phyloP scores from a whole-genome alignment of 2,113 vertebrate genomes.

The Zeus faber region DNA sequence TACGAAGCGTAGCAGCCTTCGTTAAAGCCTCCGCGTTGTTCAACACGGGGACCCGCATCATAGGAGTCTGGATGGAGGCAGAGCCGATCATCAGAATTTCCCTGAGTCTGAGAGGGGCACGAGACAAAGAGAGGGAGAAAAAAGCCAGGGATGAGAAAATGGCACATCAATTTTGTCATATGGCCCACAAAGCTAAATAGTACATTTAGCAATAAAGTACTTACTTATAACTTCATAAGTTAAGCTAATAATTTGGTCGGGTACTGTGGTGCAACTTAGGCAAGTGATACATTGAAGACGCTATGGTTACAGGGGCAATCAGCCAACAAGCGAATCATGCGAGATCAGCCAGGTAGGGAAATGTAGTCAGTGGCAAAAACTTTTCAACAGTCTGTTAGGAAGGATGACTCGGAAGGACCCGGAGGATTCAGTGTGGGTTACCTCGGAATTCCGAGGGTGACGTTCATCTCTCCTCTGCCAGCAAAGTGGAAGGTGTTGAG shows the following conservation, averaged over 20 bases:
- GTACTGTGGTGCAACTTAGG: no score
- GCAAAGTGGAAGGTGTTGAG: constrained; percentile 99
- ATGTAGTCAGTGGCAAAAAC: no score
- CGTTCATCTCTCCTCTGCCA: constrained; percentile 99
- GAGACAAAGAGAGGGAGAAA: neutral
- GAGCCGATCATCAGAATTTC: constrained; percentile 94
- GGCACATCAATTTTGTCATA: neutral
- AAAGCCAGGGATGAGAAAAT: neutral
- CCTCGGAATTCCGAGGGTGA: constrained; percentile 96
- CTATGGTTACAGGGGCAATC: no score
- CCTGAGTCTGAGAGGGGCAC: constrained; percentile 77
- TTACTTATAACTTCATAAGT: no score
- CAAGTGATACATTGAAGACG: no score
- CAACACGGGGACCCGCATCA: constrained; percentile 91
- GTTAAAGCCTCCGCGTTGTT: constrained; percentile 83
- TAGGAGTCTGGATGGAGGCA: constrained; percentile 92
- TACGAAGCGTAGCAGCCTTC: constrained; percentile 82
- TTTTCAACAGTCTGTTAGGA: no score
- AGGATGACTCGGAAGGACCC: no score
- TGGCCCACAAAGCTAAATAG: neutral
- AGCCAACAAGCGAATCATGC: no score
- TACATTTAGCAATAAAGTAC: no score
- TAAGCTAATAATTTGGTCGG: no score
- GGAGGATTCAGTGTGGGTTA: no score
- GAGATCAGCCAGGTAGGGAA: no score